Evolutionary conservation across 2,113 vertebrate genomes (phyloP).

Genomic region (Ictalurus punctatus): DNA sequence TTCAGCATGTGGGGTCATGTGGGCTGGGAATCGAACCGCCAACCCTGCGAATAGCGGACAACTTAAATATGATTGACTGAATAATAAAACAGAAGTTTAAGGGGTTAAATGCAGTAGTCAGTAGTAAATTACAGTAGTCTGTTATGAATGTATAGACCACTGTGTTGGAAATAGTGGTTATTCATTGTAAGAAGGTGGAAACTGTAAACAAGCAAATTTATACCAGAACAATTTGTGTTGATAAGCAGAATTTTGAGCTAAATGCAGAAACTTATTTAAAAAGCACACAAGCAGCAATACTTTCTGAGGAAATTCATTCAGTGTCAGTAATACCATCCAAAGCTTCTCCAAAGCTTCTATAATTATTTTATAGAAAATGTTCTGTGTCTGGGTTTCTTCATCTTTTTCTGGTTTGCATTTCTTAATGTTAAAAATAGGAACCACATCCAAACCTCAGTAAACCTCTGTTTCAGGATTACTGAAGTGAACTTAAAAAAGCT

Average conservation of each 20-base stretch:
- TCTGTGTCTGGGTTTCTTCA: not conserved
- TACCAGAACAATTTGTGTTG: constrained; percentile 13
- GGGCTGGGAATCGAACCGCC: too few species aligned
- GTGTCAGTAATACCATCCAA: constrained; percentile 26
- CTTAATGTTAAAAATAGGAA: constrained; percentile 3
- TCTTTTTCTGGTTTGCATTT: constrained; percentile 18
- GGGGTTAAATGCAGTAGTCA: not conserved
- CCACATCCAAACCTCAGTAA: not conserved
- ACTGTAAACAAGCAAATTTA: not conserved
- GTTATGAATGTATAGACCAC: not conserved
- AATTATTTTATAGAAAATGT: constrained; percentile 14
- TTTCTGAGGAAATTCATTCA: constrained; percentile 24
- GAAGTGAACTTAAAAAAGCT: not conserved
- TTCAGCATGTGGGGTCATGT: too few species aligned
- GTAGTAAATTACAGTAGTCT: not conserved
- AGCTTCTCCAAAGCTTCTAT: constrained; percentile 19
- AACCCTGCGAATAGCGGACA: too few species aligned
- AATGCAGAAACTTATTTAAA: constrained; percentile 25
- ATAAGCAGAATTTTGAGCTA: constrained; percentile 16
- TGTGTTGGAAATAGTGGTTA: constrained; percentile 6
- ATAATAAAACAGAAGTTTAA: not conserved
- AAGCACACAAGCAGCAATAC: constrained; percentile 24
- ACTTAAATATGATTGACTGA: not conserved
- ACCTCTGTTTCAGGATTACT: constrained; percentile 1
- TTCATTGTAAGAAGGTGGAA: not conserved